phyloP scores from a whole-genome alignment of 2,888 invertebrate genomes.

The Junonia oenone region DNA sequence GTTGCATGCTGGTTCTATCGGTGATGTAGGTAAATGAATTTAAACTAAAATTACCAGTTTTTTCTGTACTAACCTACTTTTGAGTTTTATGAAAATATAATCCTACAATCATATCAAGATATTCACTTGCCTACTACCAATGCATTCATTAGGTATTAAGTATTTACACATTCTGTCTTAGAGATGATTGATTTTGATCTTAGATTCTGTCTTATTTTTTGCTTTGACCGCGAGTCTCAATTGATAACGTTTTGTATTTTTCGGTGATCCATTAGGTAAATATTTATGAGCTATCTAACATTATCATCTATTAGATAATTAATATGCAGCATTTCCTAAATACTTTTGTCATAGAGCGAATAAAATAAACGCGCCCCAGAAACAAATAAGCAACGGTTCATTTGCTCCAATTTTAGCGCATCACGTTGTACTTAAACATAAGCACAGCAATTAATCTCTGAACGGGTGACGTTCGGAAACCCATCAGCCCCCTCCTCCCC shows the following conservation, averaged over 20 bases:
- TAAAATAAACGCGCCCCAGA: neutral
- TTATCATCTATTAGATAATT: neutral
- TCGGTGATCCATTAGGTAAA: neutral
- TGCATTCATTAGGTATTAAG: too few relatives aligned
- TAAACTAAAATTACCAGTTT: too few relatives aligned
- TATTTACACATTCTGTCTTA: too few relatives aligned
- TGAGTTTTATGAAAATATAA: too few relatives aligned
- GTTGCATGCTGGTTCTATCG: conserved; percentile 45
- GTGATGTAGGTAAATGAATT: conserved; percentile 42
- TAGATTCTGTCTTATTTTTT: too few relatives aligned
- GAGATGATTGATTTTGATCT: too few relatives aligned
- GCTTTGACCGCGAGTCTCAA: too few relatives aligned
- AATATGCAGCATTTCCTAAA: neutral
- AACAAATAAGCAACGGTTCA: conserved; percentile 22
- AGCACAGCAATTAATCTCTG: conserved; percentile 73
- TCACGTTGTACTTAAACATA: conserved; percentile 54
- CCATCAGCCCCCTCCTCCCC: conserved; percentile 29
- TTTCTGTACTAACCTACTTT: too few relatives aligned
- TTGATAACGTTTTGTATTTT: too few relatives aligned
- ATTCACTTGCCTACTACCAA: too few relatives aligned
- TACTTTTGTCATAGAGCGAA: neutral
- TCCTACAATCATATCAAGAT: too few relatives aligned
- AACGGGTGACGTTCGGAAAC: conserved; percentile 55
- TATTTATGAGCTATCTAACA: neutral
- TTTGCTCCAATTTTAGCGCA: conserved; percentile 56